phyloP scores from a whole-genome alignment of 2,797 vertebrate species.

The Anguilla anguilla region DNA sequence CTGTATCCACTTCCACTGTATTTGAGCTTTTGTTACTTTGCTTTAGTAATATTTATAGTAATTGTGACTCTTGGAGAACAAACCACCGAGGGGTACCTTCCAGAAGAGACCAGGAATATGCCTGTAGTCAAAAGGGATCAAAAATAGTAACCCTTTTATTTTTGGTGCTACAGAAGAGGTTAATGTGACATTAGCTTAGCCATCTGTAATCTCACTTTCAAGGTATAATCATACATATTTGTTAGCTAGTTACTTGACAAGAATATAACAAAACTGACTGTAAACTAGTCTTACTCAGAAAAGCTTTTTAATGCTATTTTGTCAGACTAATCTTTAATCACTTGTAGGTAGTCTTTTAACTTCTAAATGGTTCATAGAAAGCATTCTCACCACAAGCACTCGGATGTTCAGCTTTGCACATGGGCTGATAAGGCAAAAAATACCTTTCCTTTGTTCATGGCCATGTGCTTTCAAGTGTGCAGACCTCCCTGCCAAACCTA shows the following conservation, averaged over 20 bases:
- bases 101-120: no score
- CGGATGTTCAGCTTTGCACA: constrained; percentile 15
- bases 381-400: background rate
- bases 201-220: background rate
- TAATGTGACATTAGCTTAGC: background rate
- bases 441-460: constrained; percentile 5
- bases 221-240: background rate
- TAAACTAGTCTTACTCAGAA: background rate
- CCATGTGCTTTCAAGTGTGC: constrained; percentile 15
- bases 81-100: no score
- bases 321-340: background rate
- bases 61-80: no score
- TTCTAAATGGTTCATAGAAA: background rate
- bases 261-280: background rate
- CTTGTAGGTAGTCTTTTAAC: background rate
- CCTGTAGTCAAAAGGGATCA: no score
- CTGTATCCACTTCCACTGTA: no score
- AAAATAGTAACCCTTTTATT: no score
- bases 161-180: no score
- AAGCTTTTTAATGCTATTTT: background rate
- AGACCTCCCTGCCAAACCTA: constrained; percentile 14
- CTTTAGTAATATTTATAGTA: no score
- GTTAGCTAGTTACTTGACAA: background rate
- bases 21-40: no score
- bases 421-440: constrained; percentile 5